A percentile compares a stretch with the other conserved stretches of the same genome.
phyloP scores from a whole-genome alignment of 1,140 invertebrate species.

The Cotesia vestalis region DNA sequence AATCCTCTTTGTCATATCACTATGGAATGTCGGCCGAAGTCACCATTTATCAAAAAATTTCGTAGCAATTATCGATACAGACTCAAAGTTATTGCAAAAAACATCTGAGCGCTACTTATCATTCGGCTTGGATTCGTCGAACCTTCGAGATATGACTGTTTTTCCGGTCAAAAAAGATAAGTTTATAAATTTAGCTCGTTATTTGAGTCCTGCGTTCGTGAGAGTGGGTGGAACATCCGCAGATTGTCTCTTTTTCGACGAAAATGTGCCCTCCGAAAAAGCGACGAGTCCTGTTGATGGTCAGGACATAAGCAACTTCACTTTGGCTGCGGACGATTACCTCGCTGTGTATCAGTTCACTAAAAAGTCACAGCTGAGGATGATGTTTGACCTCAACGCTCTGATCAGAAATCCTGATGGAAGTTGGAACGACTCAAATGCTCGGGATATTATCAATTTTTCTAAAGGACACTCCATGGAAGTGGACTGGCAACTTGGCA shows the following conservation, averaged over 20 bases:
- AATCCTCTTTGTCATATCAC: background rate
- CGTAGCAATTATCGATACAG: background rate
- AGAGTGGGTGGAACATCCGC: conserved; percentile 74
- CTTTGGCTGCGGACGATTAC: conserved; percentile 54
- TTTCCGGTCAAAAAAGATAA: conserved; percentile 55
- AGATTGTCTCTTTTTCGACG: conserved; percentile 71
- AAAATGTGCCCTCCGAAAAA: conserved; percentile 35
- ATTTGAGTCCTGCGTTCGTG: conserved; percentile 70
- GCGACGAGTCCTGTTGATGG: conserved; percentile 42
- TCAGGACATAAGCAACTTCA: conserved; percentile 57
- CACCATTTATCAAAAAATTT: background rate
- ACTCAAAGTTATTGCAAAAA: conserved; percentile 30
- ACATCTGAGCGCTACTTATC: conserved; percentile 60
- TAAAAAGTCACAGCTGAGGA: conserved; percentile 63
- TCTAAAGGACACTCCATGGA: conserved; percentile 65
- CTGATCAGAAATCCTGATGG: conserved; percentile 69
- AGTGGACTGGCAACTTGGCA: conserved; percentile 78
- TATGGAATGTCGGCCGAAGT: conserved; percentile 1
- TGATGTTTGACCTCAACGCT: conserved; percentile 77
- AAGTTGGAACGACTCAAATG: conserved; percentile 74
- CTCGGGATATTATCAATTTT: conserved; percentile 71
- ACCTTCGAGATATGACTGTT: conserved; percentile 50
- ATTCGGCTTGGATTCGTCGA: conserved; percentile 59
- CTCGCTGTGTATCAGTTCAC: conserved; percentile 70
- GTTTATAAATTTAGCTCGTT: conserved; percentile 67